Evolutionary conservation across 2,888 invertebrate genomes (phyloP), one percentile per base, ranked within the genome.

Genomic region (Eristalis tenax): DNA sequence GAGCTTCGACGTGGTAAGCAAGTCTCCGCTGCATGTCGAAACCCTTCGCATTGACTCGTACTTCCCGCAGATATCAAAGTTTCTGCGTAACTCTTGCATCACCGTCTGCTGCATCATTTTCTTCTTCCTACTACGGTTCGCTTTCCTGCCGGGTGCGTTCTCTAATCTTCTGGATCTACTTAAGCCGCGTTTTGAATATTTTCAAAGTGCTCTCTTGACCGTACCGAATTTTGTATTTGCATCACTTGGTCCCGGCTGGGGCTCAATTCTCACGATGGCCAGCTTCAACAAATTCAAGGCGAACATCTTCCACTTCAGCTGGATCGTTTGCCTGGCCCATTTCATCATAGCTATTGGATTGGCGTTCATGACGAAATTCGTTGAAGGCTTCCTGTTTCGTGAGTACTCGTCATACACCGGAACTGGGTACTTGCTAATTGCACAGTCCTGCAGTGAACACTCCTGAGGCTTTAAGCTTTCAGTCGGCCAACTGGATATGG

Each of bases 231-330:
- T n/a, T n/a, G n/a, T n/a, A n/a, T n/a, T n/a, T n/a, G n/a, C n/a
- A n/a, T n/a, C n/a, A n/a, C 69, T 88, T 18, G 87, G 88, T 22
- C 70, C 83, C 50, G 88, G 88, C 13, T 88, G 83, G 81, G 88
- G 88, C 4, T 68, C 81, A 0, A 23, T 84, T 4, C 57, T 88
- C 2, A 87, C 88, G 2, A 83, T 88, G 81, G 83, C 88, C 6
- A 88, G 87, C 18, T 88, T 65, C 23, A 88, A 88, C 91, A 94
- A 94, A 84, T 97, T 97, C 90, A 94, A 95, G 89, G 96, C 96
- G 88, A 95, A 96, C 89, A 96, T 96, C 89, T 94, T 95, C 92
- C 87, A 76, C 5, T 90, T 90, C 22, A 91, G 92, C 69, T 92
- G 91, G 91, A 61, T 91, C 0, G 89, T 91, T 64, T 89, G 90